These are phyloP conservation scores for Pipistrellus kuhlii DNA, from an alignment of 2,797 vertebrate genomes.

Conservation along the genomic window DNA sequence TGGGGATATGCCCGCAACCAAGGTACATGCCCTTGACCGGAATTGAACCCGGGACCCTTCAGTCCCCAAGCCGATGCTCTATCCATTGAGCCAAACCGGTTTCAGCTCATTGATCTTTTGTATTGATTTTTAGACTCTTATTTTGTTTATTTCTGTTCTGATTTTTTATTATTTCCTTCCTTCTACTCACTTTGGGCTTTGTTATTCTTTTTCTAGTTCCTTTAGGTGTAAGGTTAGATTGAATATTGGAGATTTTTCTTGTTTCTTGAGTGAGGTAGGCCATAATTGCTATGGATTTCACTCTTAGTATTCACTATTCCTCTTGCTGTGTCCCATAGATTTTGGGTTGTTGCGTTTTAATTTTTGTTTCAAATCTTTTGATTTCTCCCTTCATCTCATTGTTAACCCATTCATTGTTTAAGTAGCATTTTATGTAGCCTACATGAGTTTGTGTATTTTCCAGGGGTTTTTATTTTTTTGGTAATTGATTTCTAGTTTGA, in stretches of 20 bases:
- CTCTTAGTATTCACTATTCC: not conserved
- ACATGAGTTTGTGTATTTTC: not conserved
- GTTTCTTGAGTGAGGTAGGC: not conserved
- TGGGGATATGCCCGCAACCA: too few relatives aligned
- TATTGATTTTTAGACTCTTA: not conserved
- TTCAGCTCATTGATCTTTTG: not conserved
- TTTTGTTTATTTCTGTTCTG: not conserved
- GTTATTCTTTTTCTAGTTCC: not conserved
- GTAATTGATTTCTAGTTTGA: not conserved
- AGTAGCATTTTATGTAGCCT: not conserved
- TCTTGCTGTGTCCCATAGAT: not conserved
- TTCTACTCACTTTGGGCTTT: not conserved
- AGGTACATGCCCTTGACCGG: too few relatives aligned
- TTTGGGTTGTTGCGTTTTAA: not conserved
- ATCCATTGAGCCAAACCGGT: too few relatives aligned
- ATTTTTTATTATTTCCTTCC: not conserved
- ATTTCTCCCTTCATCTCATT: not conserved
- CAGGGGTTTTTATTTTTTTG: not conserved
- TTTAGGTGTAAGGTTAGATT: not conserved
- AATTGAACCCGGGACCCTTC: too few relatives aligned
- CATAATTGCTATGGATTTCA: not conserved
- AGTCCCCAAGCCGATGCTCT: too few relatives aligned
- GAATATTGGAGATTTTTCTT: not conserved
- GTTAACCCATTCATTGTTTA: not conserved
- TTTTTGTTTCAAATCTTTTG: not conserved